Conservation (phyloP, 2,888 invertebrate genomes). For the Drosophila eohydei region DNA sequence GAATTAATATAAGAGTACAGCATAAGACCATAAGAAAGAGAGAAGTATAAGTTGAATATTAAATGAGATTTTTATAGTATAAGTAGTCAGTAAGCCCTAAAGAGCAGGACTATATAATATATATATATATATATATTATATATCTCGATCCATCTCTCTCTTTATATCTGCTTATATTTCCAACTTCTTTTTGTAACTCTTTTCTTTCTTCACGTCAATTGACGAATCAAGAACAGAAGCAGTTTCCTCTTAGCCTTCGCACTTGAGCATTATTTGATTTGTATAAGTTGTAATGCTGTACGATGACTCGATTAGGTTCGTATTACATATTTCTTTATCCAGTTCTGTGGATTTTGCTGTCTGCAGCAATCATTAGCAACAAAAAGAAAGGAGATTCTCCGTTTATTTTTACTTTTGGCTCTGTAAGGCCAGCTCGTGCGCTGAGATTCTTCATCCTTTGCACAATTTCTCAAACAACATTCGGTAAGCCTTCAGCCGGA, state of each 20-base stretch:
- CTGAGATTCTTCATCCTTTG: constrained; percentile 23
- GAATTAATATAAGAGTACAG: background rate
- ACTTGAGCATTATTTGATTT: constrained; percentile 6
- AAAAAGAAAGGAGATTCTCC: constrained; percentile 4
- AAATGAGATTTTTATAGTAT: background rate
- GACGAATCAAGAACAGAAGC: background rate
- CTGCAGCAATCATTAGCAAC: constrained; percentile 36
- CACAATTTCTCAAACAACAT: constrained; percentile 45
- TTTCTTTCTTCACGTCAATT: background rate
- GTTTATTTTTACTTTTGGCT: constrained; percentile 8
- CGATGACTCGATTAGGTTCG: constrained; percentile 39
- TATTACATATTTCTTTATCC: constrained; percentile 17
- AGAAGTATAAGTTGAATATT: background rate
- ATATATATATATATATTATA: background rate
- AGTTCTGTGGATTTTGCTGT: background rate
- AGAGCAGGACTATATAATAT: background rate
- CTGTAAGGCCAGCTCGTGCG: constrained; percentile 14
- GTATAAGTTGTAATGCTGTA: background rate
- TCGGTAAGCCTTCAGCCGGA: constrained; percentile 48
- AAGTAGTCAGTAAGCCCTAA: background rate
- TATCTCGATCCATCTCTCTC: background rate
- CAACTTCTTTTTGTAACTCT: background rate
- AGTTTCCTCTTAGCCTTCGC: background rate
- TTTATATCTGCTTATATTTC: too few species aligned
- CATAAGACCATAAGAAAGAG: background rate